These are phyloP conservation scores for Tachyglossus aculeatus DNA, from an alignment of 2,797 vertebrate species.

Conservation along the genomic window DNA sequence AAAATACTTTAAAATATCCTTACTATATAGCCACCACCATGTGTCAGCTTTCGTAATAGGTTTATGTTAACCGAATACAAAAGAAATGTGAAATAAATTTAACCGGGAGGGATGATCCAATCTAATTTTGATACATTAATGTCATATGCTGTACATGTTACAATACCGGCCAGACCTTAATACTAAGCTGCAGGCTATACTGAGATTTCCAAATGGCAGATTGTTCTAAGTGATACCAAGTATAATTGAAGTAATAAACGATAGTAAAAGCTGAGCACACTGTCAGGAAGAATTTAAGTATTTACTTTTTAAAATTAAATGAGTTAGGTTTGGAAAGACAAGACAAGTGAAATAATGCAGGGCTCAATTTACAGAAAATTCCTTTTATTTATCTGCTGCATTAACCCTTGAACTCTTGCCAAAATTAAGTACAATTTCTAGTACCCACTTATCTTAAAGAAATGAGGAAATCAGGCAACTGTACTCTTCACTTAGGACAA, in stretches of 20 bases:
- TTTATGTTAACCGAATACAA: constrained; percentile 91
- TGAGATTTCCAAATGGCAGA: constrained; percentile 83
- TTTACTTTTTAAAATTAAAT: constrained; percentile 85
- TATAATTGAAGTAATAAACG: constrained; percentile 85
- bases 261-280: constrained; percentile 81
- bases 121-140: constrained; percentile 96
- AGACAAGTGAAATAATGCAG: constrained; percentile 84
- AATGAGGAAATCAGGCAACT: constrained; percentile 58
- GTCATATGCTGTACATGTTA: constrained; percentile 87
- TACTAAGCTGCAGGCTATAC: constrained; percentile 81
- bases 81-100: constrained; percentile 94
- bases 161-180: constrained; percentile 83
- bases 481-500: constrained; percentile 59
- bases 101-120: constrained; percentile 93
- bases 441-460: constrained; percentile 76
- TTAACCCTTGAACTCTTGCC: constrained; percentile 84
- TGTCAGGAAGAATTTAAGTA: constrained; percentile 84
- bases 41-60: constrained; percentile 81
- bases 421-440: constrained; percentile 80
- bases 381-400: constrained; percentile 85
- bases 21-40: constrained; percentile 79
- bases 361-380: constrained; percentile 83
- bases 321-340: constrained; percentile 79
- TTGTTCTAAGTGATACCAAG: constrained; percentile 82
- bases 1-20: constrained; percentile 84